A percentile compares a stretch with the other conserved stretches of the same genome.
Evolutionary conservation across 2,888 invertebrate species (phyloP).

Genomic region (Caenorhabditis imperialis): DNA sequence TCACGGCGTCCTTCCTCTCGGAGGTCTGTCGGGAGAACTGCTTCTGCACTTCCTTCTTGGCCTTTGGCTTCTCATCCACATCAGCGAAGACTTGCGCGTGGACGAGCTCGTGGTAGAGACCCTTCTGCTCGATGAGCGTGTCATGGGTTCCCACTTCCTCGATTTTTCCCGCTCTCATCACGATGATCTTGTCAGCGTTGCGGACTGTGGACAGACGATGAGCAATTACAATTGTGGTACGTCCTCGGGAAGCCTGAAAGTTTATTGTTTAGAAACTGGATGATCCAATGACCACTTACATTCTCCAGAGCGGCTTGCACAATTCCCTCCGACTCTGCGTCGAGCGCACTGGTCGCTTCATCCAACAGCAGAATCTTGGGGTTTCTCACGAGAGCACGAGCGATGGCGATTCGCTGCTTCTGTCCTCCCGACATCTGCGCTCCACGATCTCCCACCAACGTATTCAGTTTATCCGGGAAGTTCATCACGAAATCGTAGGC

Average conservation of each 20-base stretch:
- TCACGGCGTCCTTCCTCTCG: slow-evolving; percentile 24
- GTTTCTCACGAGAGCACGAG: slow-evolving; percentile 74
- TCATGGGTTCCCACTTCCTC: slow-evolving; percentile 82
- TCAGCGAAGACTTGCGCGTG: slow-evolving; percentile 72
- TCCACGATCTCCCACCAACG: slow-evolving; percentile 79
- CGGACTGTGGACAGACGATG: slow-evolving; percentile 81
- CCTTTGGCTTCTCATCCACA: slow-evolving; percentile 50
- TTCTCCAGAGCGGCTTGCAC: slow-evolving; percentile 71
- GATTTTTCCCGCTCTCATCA: slow-evolving; percentile 78
- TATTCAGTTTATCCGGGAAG: slow-evolving; percentile 79
- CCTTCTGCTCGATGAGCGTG: slow-evolving; percentile 82
- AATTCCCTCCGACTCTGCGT: slow-evolving; percentile 67
- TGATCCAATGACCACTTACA: slow-evolving; percentile 21
- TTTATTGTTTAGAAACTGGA: background rate
- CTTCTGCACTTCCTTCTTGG: slow-evolving; percentile 18
- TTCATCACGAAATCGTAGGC: slow-evolving; percentile 79
- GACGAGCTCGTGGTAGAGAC: slow-evolving; percentile 83
- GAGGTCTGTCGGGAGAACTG: slow-evolving; percentile 40
- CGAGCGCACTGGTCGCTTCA: slow-evolving; percentile 71
- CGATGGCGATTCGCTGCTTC: slow-evolving; percentile 80
- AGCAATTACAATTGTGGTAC: slow-evolving; percentile 80
- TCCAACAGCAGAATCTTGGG: slow-evolving; percentile 69
- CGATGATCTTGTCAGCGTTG: slow-evolving; percentile 80
- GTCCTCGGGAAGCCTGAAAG: slow-evolving; percentile 69
- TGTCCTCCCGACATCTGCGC: slow-evolving; percentile 80